Base-by-base conservation (phyloP, 2,113 vertebrate genomes). In the Nothobranchius kuhntae region DNA sequence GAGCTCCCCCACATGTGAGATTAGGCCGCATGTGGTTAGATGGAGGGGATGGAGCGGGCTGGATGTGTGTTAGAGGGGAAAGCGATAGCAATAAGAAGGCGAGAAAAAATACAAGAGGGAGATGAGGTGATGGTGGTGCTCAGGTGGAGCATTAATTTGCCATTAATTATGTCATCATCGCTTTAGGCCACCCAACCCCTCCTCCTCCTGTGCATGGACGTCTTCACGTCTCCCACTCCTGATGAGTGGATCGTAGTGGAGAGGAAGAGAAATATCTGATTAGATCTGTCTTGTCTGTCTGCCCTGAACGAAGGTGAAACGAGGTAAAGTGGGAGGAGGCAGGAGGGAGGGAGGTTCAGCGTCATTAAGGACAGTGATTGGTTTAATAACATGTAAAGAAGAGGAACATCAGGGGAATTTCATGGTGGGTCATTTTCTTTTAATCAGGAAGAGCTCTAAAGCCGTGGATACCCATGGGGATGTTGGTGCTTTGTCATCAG, bases 121-220 rank as follows among this genome's bases (percentile, higher is more conserved):
- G 80, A 65, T 61, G 80, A 79, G 83, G 61, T 48, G 82, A 79
- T 83, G 88, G 68, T 53, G 42, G 51, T 14, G 66, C 77, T 80
- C 80, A 65, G 75, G 73, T 83, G 78, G 68, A 82, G 82, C 78
- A 86, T 90, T 91, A 86, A 91, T 91, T 88, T 85, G 77, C 86
- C 87, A 87, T 90, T 90, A 91, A 89, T 91, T 92, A 89, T 89
- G 86, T 86, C 88, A 86, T 86, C 78, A 69, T 65, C 6, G 58
- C 79, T 86, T 77, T 64, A 61, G 67, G 72, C 78, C 66, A 52
- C 64, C 65, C 70, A 53, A 54, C n/a, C 13, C 36, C 15, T 11
- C 51, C 46, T 26, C 63, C 56, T 40, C 11, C 53, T 53, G 55
- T 57, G 51, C 54, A 52, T 26, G 21, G 63, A 69, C 75, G 40